Evolutionary conservation across 2,888 invertebrate genomes (phyloP).

Genomic region (Dinocampus coccinellae): DNA sequence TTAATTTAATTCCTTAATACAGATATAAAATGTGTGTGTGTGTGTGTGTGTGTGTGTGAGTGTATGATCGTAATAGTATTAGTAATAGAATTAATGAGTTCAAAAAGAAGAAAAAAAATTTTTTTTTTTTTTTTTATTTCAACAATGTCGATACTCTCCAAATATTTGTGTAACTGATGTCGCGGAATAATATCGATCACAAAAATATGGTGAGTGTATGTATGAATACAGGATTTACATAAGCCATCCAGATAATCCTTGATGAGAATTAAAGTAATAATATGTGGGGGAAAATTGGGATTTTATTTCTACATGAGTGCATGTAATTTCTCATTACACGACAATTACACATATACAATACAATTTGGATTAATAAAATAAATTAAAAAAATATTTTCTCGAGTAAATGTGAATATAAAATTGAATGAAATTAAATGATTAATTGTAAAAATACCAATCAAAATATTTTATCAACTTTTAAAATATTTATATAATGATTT

Average conservation of each 20-base stretch:
- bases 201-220: neutral
- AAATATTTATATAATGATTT: neutral
- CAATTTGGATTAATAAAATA: neutral
- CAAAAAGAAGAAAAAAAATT: conserved; percentile 3
- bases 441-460: neutral
- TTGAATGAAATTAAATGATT: too few relatives aligned
- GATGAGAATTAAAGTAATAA: neutral
- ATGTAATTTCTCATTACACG: conserved; percentile 3
- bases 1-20: neutral
- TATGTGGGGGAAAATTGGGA: neutral
- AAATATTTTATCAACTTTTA: neutral
- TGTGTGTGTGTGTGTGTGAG: neutral
- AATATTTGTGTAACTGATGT: neutral
- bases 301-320: conserved; percentile 4
- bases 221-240: neutral
- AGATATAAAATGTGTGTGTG: neutral
- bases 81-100: too few relatives aligned
- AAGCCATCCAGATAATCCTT: conserved; percentile 3
- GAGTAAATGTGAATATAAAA: too few relatives aligned
- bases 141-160: neutral
- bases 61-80: neutral
- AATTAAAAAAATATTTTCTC: neutral
- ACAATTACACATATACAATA: neutral
- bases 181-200: neutral
- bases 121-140: neutral